Percentiles rank a stretch among this genome's conserved stretches.
Evolutionary conservation across 2,888 invertebrate genomes (phyloP).

Genomic region (Latrodectus elegans): DNA sequence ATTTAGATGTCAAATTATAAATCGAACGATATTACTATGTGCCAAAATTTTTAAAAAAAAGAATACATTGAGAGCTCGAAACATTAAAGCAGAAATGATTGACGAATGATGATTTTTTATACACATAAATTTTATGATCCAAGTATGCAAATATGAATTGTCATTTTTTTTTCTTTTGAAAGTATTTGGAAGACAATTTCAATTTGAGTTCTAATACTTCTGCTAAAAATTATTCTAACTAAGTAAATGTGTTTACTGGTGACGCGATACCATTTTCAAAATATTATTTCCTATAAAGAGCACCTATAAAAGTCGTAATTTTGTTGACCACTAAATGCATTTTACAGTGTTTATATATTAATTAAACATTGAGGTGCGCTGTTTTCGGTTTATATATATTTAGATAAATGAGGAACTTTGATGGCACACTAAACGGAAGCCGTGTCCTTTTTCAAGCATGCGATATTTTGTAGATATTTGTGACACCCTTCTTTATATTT

Average conservation of each 20-base stretch:
- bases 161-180: no score
- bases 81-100: not conserved
- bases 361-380: no score
- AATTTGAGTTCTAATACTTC: no score
- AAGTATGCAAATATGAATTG: no score
- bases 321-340: not conserved
- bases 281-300: not conserved
- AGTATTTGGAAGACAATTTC: no score
- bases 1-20: not conserved
- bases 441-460: constrained; percentile 23
- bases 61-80: not conserved
- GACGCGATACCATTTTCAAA: no score
- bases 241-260: no score
- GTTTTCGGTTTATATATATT: not conserved
- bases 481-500: constrained; percentile 55
- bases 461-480: constrained; percentile 44
- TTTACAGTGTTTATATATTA: not conserved
- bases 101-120: no score
- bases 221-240: no score
- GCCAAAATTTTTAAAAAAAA: constrained; percentile 1
- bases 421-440: constrained; percentile 4
- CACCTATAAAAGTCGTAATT: not conserved
- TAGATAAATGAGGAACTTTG: not conserved
- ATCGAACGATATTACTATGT: constrained; percentile 2
- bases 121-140: no score